phyloP scores from a whole-genome alignment of 2,797 vertebrate genomes.

The Octomys mimax region DNA sequence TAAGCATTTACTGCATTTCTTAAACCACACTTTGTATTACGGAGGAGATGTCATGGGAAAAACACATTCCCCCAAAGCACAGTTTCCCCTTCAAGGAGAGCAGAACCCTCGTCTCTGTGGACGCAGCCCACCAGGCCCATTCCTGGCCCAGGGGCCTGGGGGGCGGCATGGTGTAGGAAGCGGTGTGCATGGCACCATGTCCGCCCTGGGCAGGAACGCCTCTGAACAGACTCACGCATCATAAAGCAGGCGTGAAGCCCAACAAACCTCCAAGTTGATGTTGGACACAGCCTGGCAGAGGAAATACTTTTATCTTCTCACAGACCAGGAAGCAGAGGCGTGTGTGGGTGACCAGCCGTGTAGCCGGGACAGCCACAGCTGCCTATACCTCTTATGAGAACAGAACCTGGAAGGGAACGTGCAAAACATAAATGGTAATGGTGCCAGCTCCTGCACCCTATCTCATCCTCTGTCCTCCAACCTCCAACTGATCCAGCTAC shows the following conservation, averaged over 20 bases:
- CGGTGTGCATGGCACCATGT: rapidly evolving
- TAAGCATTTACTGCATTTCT: not conserved
- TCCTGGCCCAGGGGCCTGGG: rapidly evolving
- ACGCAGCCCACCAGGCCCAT: not conserved
- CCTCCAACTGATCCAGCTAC: not conserved
- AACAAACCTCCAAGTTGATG: not conserved
- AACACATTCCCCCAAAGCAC: not conserved
- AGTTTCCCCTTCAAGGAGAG: not conserved
- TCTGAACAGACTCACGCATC: not conserved
- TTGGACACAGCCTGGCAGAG: no score
- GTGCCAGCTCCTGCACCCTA: not conserved
- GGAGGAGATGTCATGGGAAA: not conserved
- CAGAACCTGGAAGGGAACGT: not conserved
- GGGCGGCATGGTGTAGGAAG: not conserved
- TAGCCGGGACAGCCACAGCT: not conserved
- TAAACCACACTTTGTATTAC: not conserved
- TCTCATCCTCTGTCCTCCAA: no score
- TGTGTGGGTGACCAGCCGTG: rapidly evolving
- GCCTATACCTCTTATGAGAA: not conserved
- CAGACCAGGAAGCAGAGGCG: not conserved
- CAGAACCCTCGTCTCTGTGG: not conserved
- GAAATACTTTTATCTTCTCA: rapidly evolving
- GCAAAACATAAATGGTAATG: not conserved
- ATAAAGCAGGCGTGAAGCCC: not conserved
- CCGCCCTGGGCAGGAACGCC: not conserved